Conservation (phyloP, 2,888 invertebrate species). For the Polyploca ridens region DNA sequence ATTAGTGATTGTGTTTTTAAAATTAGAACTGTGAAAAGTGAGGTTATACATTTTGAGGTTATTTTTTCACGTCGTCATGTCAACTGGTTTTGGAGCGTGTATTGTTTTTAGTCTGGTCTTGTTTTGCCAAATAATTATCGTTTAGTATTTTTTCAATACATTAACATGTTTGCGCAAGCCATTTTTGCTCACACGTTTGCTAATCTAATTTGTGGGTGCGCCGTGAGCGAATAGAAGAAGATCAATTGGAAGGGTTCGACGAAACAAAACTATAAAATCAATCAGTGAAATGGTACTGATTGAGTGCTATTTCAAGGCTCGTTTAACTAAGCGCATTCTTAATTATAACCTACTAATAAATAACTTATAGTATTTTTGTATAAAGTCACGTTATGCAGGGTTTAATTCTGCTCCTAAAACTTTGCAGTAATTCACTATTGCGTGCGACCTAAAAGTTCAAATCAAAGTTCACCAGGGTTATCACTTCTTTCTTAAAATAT, state of each 20-base stretch:
- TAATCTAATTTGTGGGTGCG: conserved; percentile 57
- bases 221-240: conserved; percentile 42
- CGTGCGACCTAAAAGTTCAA: not conserved
- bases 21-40: conserved; percentile 10
- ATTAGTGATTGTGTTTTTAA: conserved; percentile 24
- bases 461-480: not conserved
- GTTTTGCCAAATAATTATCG: conserved; percentile 34
- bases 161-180: conserved; percentile 34
- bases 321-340: not conserved
- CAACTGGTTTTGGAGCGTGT: conserved; percentile 40
- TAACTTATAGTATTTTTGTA: too few species aligned
- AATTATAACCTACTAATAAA: too few species aligned
- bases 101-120: conserved; percentile 48
- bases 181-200: conserved; percentile 31
- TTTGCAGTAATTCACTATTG: not conserved
- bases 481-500: not conserved
- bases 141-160: conserved; percentile 30
- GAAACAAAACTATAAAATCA: conserved; percentile 17
- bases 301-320: not conserved
- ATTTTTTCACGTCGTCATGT: conserved; percentile 42
- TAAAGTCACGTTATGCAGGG: not conserved
- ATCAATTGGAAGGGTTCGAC: conserved; percentile 29
- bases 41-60: conserved; percentile 13
- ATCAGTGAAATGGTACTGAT: too few species aligned
- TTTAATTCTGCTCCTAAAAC: not conserved